phyloP scores from a whole-genome alignment of 2,113 vertebrate species.

The Stegastes partitus region DNA sequence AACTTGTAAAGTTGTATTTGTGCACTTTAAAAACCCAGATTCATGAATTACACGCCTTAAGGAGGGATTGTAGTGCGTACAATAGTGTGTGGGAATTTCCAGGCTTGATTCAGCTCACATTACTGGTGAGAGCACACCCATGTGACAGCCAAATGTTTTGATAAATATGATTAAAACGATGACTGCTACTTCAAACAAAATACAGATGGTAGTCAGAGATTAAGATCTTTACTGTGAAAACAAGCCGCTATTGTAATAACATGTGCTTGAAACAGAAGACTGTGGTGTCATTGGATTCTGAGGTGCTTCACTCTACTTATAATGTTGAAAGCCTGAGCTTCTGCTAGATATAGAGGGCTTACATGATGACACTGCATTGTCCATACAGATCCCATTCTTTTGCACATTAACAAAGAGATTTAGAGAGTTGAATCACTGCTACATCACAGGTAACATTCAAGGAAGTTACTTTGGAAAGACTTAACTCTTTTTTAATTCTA shows the following conservation, averaged over 20 bases:
- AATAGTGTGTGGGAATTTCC: conserved; percentile 15
- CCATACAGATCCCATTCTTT: background rate
- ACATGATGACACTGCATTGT: background rate
- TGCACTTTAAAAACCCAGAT: background rate
- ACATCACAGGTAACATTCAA: too few species aligned
- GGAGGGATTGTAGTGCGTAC: background rate
- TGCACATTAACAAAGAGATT: background rate
- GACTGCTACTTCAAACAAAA: conserved; percentile 23
- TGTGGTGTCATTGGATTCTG: background rate
- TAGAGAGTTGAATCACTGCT: background rate
- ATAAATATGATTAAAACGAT: conserved; percentile 21
- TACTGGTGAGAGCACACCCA: background rate
- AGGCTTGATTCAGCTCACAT: conserved; percentile 6
- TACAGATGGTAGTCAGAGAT: conserved; percentile 7
- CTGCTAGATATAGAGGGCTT: background rate
- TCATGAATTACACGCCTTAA: background rate
- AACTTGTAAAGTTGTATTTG: too few species aligned
- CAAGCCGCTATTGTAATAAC: background rate
- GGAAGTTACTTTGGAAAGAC: too few species aligned
- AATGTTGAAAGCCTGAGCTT: background rate
- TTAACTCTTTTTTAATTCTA: too few species aligned
- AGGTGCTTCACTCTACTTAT: background rate
- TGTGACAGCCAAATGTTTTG: background rate
- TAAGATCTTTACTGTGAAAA: conserved; percentile 1
- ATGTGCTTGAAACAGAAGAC: background rate